Evolutionary conservation across 92 coral and sea anemone genomes (phyloP).

Genomic region (Umimayanthus kanabou): DNA sequence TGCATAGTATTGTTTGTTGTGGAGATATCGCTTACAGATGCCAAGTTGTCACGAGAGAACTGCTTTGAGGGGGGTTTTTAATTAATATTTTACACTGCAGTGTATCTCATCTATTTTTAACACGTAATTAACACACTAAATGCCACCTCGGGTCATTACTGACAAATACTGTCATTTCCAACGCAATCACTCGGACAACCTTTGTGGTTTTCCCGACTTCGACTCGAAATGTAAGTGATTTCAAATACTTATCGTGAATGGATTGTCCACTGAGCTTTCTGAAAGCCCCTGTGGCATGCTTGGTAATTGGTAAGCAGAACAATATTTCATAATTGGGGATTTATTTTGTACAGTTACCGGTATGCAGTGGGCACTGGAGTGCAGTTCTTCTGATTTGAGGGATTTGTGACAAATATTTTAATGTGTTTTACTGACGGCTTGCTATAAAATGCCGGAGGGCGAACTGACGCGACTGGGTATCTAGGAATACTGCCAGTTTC

Average conservation of each 20-base stretch:
- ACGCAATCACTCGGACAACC: not conserved
- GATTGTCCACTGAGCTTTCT: not conserved
- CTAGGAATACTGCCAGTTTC: not conserved
- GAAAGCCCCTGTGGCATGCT: not conserved
- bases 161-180: not conserved
- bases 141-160: slow-evolving; percentile 4
- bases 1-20: slow-evolving; percentile 15
- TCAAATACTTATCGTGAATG: too few species aligned
- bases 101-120: not conserved
- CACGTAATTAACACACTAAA: slow-evolving; percentile 22
- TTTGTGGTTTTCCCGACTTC: not conserved
- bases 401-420: not conserved
- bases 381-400: not conserved
- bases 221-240: not conserved
- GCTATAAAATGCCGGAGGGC: not conserved
- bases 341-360: not conserved
- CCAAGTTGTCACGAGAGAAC: not conserved
- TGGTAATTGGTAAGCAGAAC: not conserved
- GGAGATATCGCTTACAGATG: slow-evolving; percentile 10
- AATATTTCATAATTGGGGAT: not conserved
- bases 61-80: slow-evolving; percentile 4
- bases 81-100: not conserved
- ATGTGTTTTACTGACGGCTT: not conserved
- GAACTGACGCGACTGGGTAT: not conserved
- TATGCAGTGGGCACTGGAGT: not conserved